phyloP scores from a whole-genome alignment of 2,888 invertebrate species.

The Carcina quercana region DNA sequence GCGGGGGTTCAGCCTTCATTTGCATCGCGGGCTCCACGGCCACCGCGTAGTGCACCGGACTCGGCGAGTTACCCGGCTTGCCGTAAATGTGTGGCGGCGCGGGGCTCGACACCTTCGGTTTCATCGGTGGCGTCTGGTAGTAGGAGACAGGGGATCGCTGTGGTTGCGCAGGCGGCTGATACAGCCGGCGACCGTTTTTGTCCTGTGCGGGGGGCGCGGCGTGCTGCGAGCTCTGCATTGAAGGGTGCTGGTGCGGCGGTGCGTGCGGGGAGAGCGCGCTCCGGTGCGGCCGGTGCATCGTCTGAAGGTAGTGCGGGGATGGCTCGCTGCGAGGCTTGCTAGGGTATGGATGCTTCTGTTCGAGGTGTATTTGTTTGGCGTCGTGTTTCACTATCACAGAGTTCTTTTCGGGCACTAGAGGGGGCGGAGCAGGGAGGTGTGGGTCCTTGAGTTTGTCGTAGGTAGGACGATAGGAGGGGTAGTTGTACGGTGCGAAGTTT shows the following conservation, averaged over 20 bases:
- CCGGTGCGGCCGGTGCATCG: conserved; percentile 60
- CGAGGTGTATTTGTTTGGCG: conserved; percentile 77
- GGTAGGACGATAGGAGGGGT: conserved; percentile 71
- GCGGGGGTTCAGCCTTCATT: conserved; percentile 70
- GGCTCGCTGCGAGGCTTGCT: conserved; percentile 74
- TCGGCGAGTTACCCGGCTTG: conserved; percentile 71
- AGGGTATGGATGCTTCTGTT: conserved; percentile 74
- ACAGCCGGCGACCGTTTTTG: conserved; percentile 38
- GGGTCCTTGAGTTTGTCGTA: conserved; percentile 79
- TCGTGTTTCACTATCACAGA: conserved; percentile 88
- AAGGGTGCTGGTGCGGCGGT: conserved; percentile 66
- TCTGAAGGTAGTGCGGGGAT: conserved; percentile 71
- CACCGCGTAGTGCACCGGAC: conserved; percentile 58
- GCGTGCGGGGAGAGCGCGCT: conserved; percentile 70
- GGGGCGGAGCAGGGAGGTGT: conserved; percentile 78
- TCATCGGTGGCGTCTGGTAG: conserved; percentile 67
- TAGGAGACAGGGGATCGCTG: conserved; percentile 61
- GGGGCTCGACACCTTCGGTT: conserved; percentile 84
- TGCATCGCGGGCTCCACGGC: conserved; percentile 65
- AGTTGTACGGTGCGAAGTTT: conserved; percentile 79
- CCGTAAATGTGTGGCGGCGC: conserved; percentile 86
- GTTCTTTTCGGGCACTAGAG: conserved; percentile 81
- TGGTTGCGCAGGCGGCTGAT: conserved; percentile 52
- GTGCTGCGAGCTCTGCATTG: conserved; percentile 59
- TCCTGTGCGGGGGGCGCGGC: conserved; percentile 41